A percentile compares a stretch with the other conserved stretches of the same genome.
phyloP scores from a whole-genome alignment of 1,140 invertebrate genomes.

The Asbolus verrucosus region DNA sequence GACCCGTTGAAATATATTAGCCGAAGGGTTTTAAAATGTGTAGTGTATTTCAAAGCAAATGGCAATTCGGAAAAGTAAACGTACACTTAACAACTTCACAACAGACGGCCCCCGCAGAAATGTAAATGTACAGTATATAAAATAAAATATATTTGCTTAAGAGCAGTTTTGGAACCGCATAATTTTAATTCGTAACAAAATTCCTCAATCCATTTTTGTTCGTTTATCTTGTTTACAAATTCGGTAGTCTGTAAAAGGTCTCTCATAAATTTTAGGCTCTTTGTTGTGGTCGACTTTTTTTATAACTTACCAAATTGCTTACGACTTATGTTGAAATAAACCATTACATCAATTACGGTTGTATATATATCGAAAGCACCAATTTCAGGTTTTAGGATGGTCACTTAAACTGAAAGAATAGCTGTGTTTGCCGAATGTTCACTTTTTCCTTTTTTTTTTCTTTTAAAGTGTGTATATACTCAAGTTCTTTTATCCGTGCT shows the following conservation, averaged over 20 bases:
- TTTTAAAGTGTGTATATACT: too few species aligned
- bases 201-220: neutral
- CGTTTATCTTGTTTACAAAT: constrained; percentile 12
- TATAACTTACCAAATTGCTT: neutral
- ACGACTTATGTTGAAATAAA: neutral
- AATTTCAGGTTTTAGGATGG: neutral
- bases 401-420: too few species aligned
- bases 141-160: constrained; percentile 25
- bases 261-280: neutral
- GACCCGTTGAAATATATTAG: neutral
- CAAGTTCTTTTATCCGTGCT: too few species aligned
- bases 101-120: too few species aligned
- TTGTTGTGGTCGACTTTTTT: constrained; percentile 13
- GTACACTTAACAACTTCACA: constrained; percentile 12
- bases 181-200: neutral
- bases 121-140: constrained; percentile 1
- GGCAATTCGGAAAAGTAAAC: constrained; percentile 1
- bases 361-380: neutral
- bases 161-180: neutral
- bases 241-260: neutral
- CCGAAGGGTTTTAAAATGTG: neutral
- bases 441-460: too few species aligned
- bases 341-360: neutral
- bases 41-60: neutral
- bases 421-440: too few species aligned